phyloP scores from a whole-genome alignment of 64 coral and sea anemone genomes.

The Montipora sp. region DNA sequence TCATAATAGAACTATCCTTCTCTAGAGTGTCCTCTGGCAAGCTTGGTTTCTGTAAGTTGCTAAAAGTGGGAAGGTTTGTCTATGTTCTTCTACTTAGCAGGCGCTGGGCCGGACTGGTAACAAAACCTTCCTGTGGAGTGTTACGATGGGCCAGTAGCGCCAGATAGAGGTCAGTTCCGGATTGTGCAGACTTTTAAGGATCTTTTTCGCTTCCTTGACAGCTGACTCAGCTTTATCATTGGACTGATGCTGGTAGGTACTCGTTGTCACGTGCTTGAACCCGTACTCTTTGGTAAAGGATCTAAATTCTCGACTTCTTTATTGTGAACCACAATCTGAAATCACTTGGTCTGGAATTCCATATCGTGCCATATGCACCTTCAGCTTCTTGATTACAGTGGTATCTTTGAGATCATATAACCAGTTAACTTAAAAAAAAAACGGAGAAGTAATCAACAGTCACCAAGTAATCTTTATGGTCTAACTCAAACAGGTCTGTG shows the following conservation, averaged over 20 bases:
- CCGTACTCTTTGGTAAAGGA: background rate
- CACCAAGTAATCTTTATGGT: background rate
- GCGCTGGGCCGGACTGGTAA: conserved; percentile 3
- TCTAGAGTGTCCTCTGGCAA: background rate
- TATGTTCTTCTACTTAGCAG: background rate
- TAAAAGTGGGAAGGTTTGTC: background rate
- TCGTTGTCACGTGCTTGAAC: background rate
- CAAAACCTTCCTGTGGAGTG: background rate
- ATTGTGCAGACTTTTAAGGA: no score
- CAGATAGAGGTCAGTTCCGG: background rate
- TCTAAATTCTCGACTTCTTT: background rate
- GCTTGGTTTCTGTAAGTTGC: no score
- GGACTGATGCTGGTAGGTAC: background rate
- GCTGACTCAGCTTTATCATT: no score
- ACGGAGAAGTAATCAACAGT: conserved; percentile 36
- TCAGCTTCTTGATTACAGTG: background rate
- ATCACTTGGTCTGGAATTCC: background rate
- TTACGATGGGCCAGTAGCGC: background rate
- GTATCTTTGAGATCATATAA: background rate
- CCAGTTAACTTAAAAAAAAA: conserved; percentile 45
- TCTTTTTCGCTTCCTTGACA: no score
- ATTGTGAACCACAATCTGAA: background rate
- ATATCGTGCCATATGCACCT: background rate
- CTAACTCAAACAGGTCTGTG: conserved; percentile 8
- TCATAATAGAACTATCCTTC: background rate